Percentiles rank a stretch among this genome's conserved stretches.
phyloP scores from a whole-genome alignment of 2,113 vertebrate genomes.

The Rhynchomys soricoides region DNA sequence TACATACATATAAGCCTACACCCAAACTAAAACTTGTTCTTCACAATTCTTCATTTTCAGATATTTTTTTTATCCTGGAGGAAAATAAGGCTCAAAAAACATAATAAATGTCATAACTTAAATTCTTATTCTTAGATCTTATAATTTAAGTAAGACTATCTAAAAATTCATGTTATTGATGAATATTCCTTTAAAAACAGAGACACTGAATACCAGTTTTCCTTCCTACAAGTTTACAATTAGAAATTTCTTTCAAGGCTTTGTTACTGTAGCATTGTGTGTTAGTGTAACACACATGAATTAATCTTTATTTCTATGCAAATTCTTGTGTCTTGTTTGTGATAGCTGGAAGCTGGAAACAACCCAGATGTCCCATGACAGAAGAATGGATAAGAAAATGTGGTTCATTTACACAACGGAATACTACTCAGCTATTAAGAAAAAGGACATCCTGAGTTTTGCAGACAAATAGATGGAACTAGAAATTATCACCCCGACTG shows the following conservation, averaged over 20 bases:
- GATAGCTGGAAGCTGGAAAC: no score
- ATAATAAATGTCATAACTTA: background rate
- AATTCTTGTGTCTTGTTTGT: background rate
- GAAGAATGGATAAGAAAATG: no score
- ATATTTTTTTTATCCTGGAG: background rate
- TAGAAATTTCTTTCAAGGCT: background rate
- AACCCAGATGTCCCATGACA: no score
- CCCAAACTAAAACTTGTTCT: background rate
- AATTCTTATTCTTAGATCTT: background rate
- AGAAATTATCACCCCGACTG: no score
- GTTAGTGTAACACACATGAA: background rate
- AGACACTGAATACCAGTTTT: background rate
- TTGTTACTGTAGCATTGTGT: background rate
- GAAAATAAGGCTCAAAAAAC: background rate
- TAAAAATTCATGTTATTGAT: background rate
- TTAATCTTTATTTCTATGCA: background rate
- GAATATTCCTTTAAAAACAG: background rate
- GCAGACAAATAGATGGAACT: no score
- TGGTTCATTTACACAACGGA: no score
- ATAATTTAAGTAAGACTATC: background rate
- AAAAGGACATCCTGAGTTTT: no score
- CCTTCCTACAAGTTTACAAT: background rate
- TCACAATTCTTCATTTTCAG: background rate
- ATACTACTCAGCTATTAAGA: no score
- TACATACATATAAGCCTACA: background rate